These are phyloP conservation scores for Hipparchia sbordonii DNA, from an alignment of 2,888 invertebrate species.

Conservation along the genomic window DNA sequence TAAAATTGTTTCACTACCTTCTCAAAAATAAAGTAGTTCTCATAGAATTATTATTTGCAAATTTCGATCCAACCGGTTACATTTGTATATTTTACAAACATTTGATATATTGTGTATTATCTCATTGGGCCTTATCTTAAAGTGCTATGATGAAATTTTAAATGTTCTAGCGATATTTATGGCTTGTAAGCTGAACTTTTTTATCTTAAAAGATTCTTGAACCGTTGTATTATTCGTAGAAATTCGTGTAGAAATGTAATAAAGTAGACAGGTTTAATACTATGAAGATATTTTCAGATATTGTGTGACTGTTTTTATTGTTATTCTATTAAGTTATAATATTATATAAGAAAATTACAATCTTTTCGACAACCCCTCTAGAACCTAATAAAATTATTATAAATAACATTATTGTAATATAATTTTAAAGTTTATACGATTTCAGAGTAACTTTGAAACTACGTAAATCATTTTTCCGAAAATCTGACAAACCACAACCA, in stretches of 20 bases:
- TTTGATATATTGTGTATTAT: background rate
- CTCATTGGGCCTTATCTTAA: constrained; percentile 21
- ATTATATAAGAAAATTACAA: too few relatives aligned
- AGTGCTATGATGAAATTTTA: constrained; percentile 29
- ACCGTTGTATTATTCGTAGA: constrained; percentile 1
- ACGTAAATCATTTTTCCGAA: too few relatives aligned
- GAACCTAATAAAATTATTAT: too few relatives aligned
- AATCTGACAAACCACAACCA: too few relatives aligned
- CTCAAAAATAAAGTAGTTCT: background rate
- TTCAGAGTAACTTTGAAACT: too few relatives aligned
- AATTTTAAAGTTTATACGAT: too few relatives aligned
- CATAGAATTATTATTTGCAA: background rate
- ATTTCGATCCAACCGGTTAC: background rate
- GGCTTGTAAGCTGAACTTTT: constrained; percentile 10
- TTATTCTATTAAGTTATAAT: too few relatives aligned
- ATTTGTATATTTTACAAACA: background rate
- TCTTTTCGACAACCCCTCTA: too few relatives aligned
- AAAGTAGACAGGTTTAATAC: background rate
- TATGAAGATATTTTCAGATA: background rate
- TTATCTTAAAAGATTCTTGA: constrained; percentile 20
- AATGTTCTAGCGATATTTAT: constrained; percentile 27
- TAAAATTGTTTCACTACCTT: too few relatives aligned
- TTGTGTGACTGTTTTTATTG: too few relatives aligned
- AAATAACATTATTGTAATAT: too few relatives aligned
- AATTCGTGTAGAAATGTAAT: background rate